These are phyloP conservation scores for Larimichthys crocea DNA, from an alignment of 2,113 vertebrate species.

Conservation along the genomic window DNA sequence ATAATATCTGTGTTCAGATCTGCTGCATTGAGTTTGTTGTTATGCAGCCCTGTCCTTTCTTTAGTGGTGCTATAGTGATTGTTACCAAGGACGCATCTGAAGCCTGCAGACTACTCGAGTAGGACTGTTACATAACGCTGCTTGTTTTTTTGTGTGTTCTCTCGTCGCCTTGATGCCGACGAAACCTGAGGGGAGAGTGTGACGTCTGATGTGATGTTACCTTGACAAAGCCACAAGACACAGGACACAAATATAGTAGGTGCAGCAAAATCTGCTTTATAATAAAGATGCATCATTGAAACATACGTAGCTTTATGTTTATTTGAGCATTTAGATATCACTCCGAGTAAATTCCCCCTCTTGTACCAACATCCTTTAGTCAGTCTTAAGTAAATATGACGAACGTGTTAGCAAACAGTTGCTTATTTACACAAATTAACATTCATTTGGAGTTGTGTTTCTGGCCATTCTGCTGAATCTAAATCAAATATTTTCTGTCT, in stretches of 20 bases:
- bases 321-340: no score
- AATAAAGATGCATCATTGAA: no score
- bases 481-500: background rate
- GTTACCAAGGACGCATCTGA: conserved; percentile 68
- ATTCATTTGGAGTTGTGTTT: no score
- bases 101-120: conserved; percentile 47
- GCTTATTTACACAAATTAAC: background rate
- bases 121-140: conserved; percentile 58
- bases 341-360: no score
- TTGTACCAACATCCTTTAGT: background rate
- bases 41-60: conserved; percentile 54
- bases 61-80: conserved; percentile 60
- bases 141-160: conserved; percentile 17
- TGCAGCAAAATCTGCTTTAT: background rate
- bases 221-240: background rate
- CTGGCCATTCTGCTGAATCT: no score
- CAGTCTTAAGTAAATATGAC: background rate
- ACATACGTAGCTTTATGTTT: no score
- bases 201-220: conserved; percentile 21
- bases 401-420: background rate
- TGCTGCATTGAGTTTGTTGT: conserved; percentile 35
- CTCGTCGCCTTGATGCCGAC: conserved; percentile 17
- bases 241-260: background rate
- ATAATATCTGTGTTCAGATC: background rate
- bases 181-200: conserved; percentile 12